phyloP scores from a whole-genome alignment of 2,888 invertebrate genomes.

The Cheilosia vulpina region DNA sequence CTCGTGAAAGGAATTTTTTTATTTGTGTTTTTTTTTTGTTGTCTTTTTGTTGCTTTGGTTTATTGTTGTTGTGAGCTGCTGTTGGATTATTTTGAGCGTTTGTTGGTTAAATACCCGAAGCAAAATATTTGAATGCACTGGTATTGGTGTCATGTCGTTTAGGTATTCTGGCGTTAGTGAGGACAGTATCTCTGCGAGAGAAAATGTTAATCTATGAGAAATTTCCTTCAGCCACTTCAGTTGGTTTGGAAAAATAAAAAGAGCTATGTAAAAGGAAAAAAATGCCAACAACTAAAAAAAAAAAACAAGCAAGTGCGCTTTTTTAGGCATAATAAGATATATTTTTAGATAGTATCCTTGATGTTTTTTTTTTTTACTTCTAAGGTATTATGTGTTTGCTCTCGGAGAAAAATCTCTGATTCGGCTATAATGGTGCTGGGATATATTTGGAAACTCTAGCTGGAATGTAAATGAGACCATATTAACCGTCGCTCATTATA shows the following conservation, averaged over 20 bases:
- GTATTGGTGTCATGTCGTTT: conserved; percentile 73
- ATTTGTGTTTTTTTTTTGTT: neutral
- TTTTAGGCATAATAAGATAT: conserved; percentile 67
- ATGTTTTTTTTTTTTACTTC: conserved; percentile 34
- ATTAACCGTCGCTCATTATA: conserved; percentile 39
- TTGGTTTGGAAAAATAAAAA: conserved; percentile 23
- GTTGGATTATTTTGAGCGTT: conserved; percentile 61
- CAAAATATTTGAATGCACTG: conserved; percentile 58
- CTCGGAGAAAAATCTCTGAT: neutral
- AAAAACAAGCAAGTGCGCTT: conserved; percentile 54
- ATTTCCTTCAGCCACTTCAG: conserved; percentile 64
- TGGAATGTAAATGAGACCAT: conserved; percentile 24
- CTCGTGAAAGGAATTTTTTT: conserved; percentile 31
- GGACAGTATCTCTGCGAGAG: conserved; percentile 61
- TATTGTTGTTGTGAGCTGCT: conserved; percentile 41
- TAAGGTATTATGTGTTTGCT: conserved; percentile 19
- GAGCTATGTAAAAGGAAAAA: conserved; percentile 28
- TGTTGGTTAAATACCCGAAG: conserved; percentile 66
- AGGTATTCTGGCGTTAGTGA: conserved; percentile 64
- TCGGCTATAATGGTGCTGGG: conserved; percentile 11
- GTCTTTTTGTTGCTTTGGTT: conserved; percentile 42
- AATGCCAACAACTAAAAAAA: conserved; percentile 32
- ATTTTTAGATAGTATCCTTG: conserved; percentile 68
- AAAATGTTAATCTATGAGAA: conserved; percentile 62
- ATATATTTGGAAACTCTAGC: conserved; percentile 25